phyloP scores from a whole-genome alignment of 2,888 invertebrate species.

The Leuctra nigra region DNA sequence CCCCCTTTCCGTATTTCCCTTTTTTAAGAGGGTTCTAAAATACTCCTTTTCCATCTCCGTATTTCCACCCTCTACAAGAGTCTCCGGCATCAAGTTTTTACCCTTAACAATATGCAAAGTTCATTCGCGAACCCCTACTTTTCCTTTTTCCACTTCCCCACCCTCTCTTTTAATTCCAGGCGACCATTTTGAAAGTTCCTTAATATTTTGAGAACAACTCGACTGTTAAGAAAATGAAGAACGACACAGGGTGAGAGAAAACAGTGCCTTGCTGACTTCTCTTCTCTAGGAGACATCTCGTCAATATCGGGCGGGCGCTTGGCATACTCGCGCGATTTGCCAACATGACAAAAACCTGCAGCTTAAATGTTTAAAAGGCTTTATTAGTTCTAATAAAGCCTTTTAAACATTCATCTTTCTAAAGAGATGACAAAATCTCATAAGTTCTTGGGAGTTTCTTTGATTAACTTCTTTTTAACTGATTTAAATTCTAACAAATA shows the following conservation, averaged over 20 bases:
- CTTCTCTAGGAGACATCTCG: neutral
- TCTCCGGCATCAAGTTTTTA: slow-evolving; percentile 15
- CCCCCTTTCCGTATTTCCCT: slow-evolving; percentile 17
- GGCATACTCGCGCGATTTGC: too few relatives aligned
- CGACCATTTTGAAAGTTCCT: slow-evolving; percentile 30
- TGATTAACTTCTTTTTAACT: too few relatives aligned
- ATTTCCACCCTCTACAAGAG: slow-evolving; percentile 1
- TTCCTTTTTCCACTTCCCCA: slow-evolving; percentile 21
- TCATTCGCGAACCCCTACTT: slow-evolving; percentile 24
- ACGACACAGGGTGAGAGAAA: slow-evolving; percentile 12
- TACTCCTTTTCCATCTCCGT: slow-evolving; percentile 18
- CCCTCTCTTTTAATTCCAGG: slow-evolving; percentile 29
- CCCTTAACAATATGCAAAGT: slow-evolving; percentile 28
- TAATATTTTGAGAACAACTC: slow-evolving; percentile 28
- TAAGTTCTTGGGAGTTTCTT: too few relatives aligned
- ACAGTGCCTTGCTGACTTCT: neutral
- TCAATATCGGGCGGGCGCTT: too few relatives aligned
- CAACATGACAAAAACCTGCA: too few relatives aligned
- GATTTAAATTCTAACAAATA: too few relatives aligned
- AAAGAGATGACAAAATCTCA: too few relatives aligned
- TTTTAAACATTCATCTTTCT: too few relatives aligned
- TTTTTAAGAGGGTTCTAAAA: slow-evolving; percentile 18
- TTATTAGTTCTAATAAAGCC: too few relatives aligned
- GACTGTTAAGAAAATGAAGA: slow-evolving; percentile 19
- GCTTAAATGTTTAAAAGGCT: too few relatives aligned